Conservation (phyloP, 2,888 invertebrate genomes). For the Luperina nickerlii region DNA sequence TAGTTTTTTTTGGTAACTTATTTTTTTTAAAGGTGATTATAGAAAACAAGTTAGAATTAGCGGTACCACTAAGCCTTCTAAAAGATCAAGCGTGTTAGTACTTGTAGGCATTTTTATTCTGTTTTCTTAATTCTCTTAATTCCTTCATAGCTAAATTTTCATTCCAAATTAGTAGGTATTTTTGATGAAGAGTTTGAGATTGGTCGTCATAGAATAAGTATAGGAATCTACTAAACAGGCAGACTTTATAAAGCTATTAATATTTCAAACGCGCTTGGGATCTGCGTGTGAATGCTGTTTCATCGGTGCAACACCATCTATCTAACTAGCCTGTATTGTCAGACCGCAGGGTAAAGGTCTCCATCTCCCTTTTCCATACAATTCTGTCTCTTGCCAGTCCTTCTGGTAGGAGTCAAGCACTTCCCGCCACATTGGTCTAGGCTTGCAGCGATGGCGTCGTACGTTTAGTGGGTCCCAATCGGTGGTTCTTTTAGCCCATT, state of each 20-base stretch:
- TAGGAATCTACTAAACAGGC: conserved; percentile 13
- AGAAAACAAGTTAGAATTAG: background rate
- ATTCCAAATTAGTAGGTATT: conserved; percentile 39
- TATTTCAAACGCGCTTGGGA: background rate
- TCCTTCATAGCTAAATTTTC: conserved; percentile 22
- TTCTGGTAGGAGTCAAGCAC: background rate
- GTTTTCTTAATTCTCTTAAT: conserved; percentile 28
- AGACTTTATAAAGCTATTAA: background rate
- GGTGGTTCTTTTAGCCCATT: background rate
- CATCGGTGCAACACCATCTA: no score
- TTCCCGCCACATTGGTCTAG: background rate
- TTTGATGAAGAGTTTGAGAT: conserved; percentile 11
- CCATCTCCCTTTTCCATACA: no score
- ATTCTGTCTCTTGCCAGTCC: background rate
- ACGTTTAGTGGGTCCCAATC: background rate
- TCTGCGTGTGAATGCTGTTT: background rate
- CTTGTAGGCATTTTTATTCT: conserved; percentile 28
- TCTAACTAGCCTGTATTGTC: background rate
- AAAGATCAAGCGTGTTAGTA: conserved; percentile 26
- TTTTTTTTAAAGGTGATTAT: background rate
- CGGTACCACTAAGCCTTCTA: conserved; percentile 40
- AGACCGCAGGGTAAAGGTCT: background rate
- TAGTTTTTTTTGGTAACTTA: no score
- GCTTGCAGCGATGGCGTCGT: background rate
- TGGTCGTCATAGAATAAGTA: conserved; percentile 2